These are phyloP conservation scores for Pipistrellus pipistrellus DNA, from an alignment of 2,797 vertebrate genomes.

Conservation along the genomic window DNA sequence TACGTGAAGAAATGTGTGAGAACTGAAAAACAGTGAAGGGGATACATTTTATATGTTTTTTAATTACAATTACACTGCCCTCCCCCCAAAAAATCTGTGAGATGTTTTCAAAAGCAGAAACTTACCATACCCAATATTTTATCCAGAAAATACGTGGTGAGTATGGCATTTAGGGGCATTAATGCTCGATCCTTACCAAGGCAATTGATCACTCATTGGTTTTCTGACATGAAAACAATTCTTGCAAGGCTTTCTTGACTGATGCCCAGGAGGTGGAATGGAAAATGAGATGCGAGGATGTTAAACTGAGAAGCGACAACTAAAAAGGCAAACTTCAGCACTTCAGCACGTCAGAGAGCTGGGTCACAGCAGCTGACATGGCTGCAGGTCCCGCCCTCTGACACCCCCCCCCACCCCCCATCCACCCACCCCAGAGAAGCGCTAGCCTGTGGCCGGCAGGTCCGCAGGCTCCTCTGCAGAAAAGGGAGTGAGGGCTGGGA, in stretches of 20 bases:
- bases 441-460: rapidly evolving
- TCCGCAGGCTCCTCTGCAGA: rapidly evolving
- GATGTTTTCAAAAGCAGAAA: neutral
- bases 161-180: neutral
- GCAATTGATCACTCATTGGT: neutral
- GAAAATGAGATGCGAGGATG: neutral
- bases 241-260: neutral
- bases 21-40: neutral
- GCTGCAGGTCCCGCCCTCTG: rapidly evolving
- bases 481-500: rapidly evolving
- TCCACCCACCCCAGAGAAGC: too few relatives aligned
- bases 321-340: neutral
- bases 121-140: neutral
- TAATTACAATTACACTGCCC: too few relatives aligned
- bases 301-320: neutral
- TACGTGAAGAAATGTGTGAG: neutral
- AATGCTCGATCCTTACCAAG: neutral
- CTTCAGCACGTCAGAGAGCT: neutral
- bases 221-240: neutral
- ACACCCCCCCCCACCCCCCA: too few relatives aligned
- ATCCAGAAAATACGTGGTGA: neutral
- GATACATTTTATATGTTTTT: neutral
- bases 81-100: too few relatives aligned
- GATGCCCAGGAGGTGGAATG: neutral
- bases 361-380: neutral